phyloP scores from a whole-genome alignment of 2,113 vertebrate genomes.

The Vombatus ursinus region DNA sequence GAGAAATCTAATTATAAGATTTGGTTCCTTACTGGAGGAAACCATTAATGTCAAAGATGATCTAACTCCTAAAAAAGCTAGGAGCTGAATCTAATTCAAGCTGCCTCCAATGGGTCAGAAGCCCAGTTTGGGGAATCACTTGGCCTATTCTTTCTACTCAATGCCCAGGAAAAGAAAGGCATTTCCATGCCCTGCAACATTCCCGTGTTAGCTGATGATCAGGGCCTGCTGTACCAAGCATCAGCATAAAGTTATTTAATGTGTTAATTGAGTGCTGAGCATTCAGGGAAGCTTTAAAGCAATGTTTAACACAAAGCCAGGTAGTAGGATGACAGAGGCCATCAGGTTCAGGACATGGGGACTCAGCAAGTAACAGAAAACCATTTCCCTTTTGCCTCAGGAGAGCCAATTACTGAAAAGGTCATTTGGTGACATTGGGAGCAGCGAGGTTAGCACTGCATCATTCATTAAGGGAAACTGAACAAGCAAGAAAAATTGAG shows the following conservation, averaged over 20 bases:
- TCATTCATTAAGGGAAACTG: constrained; percentile 25
- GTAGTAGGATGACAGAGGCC: background rate
- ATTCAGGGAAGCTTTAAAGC: background rate
- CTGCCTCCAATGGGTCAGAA: background rate
- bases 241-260: background rate
- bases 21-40: constrained; percentile 5
- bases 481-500: constrained; percentile 16
- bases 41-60: background rate
- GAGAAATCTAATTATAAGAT: background rate
- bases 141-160: background rate
- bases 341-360: background rate
- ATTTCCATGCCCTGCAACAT: background rate
- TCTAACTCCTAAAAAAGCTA: background rate
- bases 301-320: background rate
- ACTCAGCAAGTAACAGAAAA: constrained; percentile 17
- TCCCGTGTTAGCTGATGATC: background rate
- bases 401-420: background rate
- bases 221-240: background rate
- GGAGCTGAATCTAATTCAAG: background rate
- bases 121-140: background rate
- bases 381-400: background rate
- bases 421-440: constrained; percentile 29
- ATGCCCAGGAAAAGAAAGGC: background rate
- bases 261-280: background rate
- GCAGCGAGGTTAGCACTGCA: background rate